Conservation (phyloP, 2,113 vertebrate species). For the Calyptommatus sinebrachiatus region DNA sequence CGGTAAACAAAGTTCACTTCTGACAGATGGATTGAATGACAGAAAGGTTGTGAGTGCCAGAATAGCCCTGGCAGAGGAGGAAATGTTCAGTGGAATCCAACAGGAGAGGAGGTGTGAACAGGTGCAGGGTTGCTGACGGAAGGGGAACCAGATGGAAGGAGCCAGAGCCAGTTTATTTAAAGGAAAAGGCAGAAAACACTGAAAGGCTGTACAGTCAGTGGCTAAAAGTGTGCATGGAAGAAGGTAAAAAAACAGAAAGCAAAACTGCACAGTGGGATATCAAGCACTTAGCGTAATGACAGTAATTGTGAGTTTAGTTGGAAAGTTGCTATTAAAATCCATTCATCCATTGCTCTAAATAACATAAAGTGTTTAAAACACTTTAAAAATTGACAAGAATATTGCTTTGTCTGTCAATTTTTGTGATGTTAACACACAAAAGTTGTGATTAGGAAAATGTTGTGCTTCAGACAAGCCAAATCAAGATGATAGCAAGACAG, state of each 20-base stretch:
- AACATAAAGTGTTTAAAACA: constrained; percentile 61
- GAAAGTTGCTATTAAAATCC: constrained; percentile 78
- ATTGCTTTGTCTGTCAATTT: constrained; percentile 42
- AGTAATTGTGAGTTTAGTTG: constrained; percentile 80
- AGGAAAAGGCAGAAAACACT: constrained; percentile 92
- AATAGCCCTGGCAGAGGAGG: constrained; percentile 98
- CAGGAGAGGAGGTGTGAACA: constrained; percentile 99
- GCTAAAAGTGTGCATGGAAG: constrained; percentile 83
- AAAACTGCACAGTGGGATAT: constrained; percentile 83
- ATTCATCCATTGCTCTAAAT: constrained; percentile 69
- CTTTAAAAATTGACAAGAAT: constrained; percentile 26
- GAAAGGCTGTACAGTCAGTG: constrained; percentile 83
- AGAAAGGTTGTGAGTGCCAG: constrained; percentile 99
- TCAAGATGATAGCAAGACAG: constrained; percentile 40
- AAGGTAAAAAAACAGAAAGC: constrained; percentile 85
- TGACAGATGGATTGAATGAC: constrained; percentile 99
- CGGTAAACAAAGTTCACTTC: constrained; percentile 99
- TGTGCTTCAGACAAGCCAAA: constrained; percentile 46
- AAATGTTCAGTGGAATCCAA: constrained; percentile 96
- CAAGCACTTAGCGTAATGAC: constrained; percentile 79
- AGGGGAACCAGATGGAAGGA: constrained; percentile 99
- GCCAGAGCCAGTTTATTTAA: constrained; percentile 99
- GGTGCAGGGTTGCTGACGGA: constrained; percentile 99
- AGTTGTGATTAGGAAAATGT: constrained; percentile 57
- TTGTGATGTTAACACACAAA: constrained; percentile 51